These are phyloP conservation scores for Pelusios castaneus DNA, from an alignment of 2,113 vertebrate genomes.

Conservation along the genomic window DNA sequence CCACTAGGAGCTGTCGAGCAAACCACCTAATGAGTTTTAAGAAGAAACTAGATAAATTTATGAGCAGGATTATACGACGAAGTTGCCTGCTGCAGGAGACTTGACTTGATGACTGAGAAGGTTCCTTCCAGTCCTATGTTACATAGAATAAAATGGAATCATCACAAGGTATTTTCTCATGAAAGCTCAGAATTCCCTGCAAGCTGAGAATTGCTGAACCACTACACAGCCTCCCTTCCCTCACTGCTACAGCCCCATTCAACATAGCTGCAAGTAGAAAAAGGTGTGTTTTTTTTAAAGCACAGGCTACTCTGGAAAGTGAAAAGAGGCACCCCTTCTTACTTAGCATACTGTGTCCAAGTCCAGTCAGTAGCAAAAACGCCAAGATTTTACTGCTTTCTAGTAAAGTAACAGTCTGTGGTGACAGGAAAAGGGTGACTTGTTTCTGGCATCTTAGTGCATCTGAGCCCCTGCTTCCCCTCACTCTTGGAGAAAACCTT, in stretches of 20 bases:
- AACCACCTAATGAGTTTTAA: neutral
- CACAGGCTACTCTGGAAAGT: neutral
- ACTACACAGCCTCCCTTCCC: neutral
- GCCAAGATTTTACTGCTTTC: neutral
- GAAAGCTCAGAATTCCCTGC: neutral
- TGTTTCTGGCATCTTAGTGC: neutral
- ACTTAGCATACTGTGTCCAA: neutral
- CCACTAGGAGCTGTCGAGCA: neutral
- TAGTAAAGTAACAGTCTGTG: neutral
- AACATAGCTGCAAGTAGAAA: neutral
- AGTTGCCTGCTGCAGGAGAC: neutral
- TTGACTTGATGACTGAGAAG: neutral
- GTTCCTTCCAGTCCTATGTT: neutral
- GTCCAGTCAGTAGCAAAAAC: neutral
- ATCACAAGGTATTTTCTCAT: neutral
- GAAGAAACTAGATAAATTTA: neutral
- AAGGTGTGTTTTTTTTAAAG: neutral
- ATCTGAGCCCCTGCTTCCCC: neutral
- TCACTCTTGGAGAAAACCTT: neutral
- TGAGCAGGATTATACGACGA: neutral
- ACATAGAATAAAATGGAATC: neutral
- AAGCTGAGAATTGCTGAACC: neutral
- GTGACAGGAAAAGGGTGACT: neutral
- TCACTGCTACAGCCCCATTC: neutral
- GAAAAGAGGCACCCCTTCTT: neutral